phyloP scores from a whole-genome alignment of 1,140 invertebrate species.

The Octopus bimaculoides region DNA sequence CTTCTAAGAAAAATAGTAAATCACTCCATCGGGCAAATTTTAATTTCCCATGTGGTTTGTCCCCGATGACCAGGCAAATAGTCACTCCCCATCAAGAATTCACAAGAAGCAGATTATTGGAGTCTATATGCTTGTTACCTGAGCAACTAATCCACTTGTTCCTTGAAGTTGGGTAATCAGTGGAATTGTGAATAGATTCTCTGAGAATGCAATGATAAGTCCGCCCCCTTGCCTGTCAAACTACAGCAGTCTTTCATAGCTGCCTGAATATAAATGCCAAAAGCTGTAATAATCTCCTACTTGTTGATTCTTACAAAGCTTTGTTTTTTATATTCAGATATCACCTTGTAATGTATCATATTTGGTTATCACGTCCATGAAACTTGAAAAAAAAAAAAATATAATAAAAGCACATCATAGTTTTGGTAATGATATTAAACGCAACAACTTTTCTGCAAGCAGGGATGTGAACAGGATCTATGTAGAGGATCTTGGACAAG shows the following conservation, averaged over 20 bases:
- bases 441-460: constrained; percentile 9
- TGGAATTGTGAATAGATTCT: constrained; percentile 11
- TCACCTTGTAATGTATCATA: background rate
- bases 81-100: constrained; percentile 7
- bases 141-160: constrained; percentile 3
- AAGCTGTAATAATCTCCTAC: background rate
- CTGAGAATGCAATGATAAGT: constrained; percentile 6
- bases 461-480: background rate
- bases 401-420: background rate
- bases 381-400: constrained; percentile 9
- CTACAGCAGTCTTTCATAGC: constrained; percentile 7
- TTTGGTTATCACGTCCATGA: constrained; percentile 3
- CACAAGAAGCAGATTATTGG: constrained; percentile 3
- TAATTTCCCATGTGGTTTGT: background rate
- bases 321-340: constrained; percentile 4
- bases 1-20: background rate
- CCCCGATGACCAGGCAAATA: background rate
- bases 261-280: constrained; percentile 9
- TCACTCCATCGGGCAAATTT: background rate
- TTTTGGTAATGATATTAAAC: constrained; percentile 1
- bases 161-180: background rate
- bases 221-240: constrained; percentile 3
- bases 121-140: background rate
- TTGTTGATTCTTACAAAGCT: constrained; percentile 10
- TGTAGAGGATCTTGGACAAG: background rate